Base-by-base conservation (phyloP, 2,113 vertebrate genomes). In the Hepsetus odoe region DNA sequence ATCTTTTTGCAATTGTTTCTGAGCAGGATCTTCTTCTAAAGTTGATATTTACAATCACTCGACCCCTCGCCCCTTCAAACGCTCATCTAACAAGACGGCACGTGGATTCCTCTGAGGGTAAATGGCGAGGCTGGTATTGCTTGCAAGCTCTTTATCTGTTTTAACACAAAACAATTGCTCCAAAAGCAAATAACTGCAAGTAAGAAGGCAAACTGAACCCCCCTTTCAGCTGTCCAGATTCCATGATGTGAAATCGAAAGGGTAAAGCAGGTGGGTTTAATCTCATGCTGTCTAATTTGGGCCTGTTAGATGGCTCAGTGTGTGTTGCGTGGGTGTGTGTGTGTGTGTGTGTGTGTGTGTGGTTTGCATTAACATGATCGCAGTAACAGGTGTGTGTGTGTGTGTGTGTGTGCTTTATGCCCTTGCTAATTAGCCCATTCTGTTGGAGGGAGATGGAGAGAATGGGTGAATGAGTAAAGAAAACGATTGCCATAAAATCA, bases 401-500 rank as follows among this genome's bases (percentile, higher is more conserved):
- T 84, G 88, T 89, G 90, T 87, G 87, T 84, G 53, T 12, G 14
- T 40, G 67, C 85, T 88, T 88, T 87, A 76, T 64, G 58, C 75
- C 68, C 74, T 74, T 80, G 66, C 77, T 86, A 89, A 92, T 90
- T 87, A 91, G 79, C 80, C 87, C 44, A 79, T 71, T 72, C 80
- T 56, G 13, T 16, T 73, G 46, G 59, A 46, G 59, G 68, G 61
- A 66, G 70, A 58, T 78, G 12, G 40, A 3, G 40, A 42, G 40
- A 42, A 14, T 38, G 35, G 8, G 35, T 38, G 35, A 38, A 14
- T 14, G 42, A 55, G 51, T 55, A 24, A 55, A 68, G 46, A 16
- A 4, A 81, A 86, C 90, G 88, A 89, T 87, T 85, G 69, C 69
- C 18, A 65, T 64, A 86, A 88, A 91, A 91, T 92, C 86, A 91